These are phyloP conservation scores for Salticus scenicus DNA, from an alignment of 2,888 invertebrate genomes.

Conservation along the genomic window DNA sequence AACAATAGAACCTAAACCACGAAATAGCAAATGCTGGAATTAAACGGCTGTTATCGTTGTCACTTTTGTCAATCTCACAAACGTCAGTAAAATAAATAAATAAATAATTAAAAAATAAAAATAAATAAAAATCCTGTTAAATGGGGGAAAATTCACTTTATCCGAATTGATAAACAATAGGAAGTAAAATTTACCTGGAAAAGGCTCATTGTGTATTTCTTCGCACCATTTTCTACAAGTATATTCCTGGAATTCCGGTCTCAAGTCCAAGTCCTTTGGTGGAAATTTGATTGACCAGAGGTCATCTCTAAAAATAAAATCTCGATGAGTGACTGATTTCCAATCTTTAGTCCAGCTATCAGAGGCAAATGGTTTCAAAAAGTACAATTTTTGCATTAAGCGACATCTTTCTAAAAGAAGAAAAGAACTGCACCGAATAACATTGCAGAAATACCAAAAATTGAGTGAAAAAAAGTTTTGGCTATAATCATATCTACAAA, in stretches of 20 bases:
- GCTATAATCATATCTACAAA: no score
- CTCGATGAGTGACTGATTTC: conserved; percentile 49
- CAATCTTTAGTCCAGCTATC: conserved; percentile 34
- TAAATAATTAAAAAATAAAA: no score
- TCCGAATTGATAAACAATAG: no score
- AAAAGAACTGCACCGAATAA: neutral
- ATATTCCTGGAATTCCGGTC: conserved; percentile 4
- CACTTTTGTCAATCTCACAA: no score
- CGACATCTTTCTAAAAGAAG: conserved; percentile 7
- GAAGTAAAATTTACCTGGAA: conserved; percentile 29
- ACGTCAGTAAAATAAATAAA: no score
- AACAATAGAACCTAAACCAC: no score
- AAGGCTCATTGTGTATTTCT: conserved; percentile 14
- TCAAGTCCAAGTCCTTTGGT: neutral
- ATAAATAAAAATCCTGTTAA: no score
- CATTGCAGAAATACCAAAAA: neutral
- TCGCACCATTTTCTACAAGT: conserved; percentile 49
- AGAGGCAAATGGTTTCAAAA: conserved; percentile 24
- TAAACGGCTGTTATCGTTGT: no score
- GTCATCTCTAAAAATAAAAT: conserved; percentile 25
- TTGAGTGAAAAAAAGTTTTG: neutral
- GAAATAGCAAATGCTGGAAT: no score
- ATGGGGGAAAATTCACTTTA: no score
- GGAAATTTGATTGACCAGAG: conserved; percentile 35
- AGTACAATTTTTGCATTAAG: conserved; percentile 21